Conservation (phyloP, 1,140 invertebrate genomes). For the Drosophila tani region DNA sequence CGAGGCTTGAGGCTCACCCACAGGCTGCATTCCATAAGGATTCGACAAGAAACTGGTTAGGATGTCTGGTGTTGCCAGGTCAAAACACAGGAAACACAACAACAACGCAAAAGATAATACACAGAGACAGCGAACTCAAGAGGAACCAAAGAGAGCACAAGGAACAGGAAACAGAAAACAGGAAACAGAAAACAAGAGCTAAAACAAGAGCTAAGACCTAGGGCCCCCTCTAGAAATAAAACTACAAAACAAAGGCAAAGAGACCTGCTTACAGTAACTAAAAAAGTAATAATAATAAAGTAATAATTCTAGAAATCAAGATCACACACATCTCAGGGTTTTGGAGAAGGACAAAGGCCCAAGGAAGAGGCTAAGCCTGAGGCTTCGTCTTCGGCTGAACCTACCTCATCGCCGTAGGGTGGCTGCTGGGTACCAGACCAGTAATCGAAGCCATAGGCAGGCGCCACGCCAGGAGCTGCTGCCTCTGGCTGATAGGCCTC, state of each 20-base stretch:
- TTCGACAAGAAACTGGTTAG: constrained; percentile 62
- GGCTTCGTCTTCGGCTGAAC: neutral
- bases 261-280: neutral
- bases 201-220: neutral
- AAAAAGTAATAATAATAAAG: too few species aligned
- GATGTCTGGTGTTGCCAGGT: constrained; percentile 27
- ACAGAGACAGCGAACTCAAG: constrained; percentile 5
- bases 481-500: constrained; percentile 18
- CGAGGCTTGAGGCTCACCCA: constrained; percentile 21
- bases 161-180: neutral
- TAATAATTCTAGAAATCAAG: constrained; percentile 7
- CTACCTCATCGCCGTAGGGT: constrained; percentile 72
- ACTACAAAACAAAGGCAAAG: neutral
- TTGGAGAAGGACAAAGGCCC: neutral
- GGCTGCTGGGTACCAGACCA: constrained; percentile 62
- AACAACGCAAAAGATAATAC: constrained; percentile 19
- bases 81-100: constrained; percentile 12
- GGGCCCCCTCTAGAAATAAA: constrained; percentile 10
- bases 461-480: constrained; percentile 5
- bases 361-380: neutral
- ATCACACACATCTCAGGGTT: constrained; percentile 17
- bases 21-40: constrained; percentile 67
- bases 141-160: constrained; percentile 6
- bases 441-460: constrained; percentile 59
- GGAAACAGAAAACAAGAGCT: neutral